phyloP scores from a whole-genome alignment of 2,888 invertebrate species.

The Octonoba sinensis region DNA sequence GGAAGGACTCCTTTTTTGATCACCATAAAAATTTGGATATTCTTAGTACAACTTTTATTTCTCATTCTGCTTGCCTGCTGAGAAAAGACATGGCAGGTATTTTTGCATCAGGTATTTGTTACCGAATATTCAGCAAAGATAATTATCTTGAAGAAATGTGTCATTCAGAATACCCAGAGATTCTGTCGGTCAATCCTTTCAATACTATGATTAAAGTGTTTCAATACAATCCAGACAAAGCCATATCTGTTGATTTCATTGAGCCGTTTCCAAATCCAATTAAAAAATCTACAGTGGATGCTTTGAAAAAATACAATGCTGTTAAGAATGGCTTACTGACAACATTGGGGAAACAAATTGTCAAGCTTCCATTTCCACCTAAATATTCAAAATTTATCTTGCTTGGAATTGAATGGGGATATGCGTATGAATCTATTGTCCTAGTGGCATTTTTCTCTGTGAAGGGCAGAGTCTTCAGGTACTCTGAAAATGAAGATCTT shows the following conservation, averaged over 20 bases:
- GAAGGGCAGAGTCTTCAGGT: conserved; percentile 21
- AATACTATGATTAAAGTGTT: conserved; percentile 39
- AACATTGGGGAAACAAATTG: conserved; percentile 24
- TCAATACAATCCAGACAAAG: conserved; percentile 11
- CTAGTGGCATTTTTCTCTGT: conserved; percentile 35
- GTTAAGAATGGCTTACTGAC: conserved; percentile 34
- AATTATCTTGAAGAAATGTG: conserved; percentile 42
- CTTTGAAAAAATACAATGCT: conserved; percentile 31
- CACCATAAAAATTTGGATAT: conserved; percentile 16
- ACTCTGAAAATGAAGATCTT: conserved; percentile 14
- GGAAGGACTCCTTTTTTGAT: conserved; percentile 21
- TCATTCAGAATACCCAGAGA: conserved; percentile 23
- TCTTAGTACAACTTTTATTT: conserved; percentile 19
- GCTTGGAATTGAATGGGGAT: conserved; percentile 21
- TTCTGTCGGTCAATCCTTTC: conserved; percentile 31
- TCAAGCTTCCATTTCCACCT: conserved; percentile 34
- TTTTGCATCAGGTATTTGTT: conserved; percentile 29
- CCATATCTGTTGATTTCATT: conserved; percentile 7
- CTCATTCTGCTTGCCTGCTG: conserved; percentile 10
- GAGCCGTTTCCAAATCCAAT: conserved; percentile 22
- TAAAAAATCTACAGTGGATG: not conserved
- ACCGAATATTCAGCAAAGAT: conserved; percentile 37
- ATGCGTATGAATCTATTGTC: conserved; percentile 39
- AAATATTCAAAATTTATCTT: conserved; percentile 51
- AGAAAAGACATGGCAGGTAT: conserved; percentile 31